Conservation (phyloP, 2,888 invertebrate species). For the Cosmia pyralina region DNA sequence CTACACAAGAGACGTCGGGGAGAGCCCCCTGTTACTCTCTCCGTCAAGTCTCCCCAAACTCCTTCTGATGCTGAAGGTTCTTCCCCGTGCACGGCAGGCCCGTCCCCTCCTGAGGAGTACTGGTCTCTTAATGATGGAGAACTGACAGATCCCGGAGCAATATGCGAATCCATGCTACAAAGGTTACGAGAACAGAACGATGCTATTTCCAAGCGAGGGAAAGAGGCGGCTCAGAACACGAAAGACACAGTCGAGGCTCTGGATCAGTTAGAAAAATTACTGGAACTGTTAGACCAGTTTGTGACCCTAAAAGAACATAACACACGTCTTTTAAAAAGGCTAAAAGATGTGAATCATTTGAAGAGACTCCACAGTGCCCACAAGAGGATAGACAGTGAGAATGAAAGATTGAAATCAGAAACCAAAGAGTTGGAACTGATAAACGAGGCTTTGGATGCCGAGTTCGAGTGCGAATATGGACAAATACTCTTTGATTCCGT, state of each 20-base stretch:
- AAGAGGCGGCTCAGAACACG: constrained; percentile 89
- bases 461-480: constrained; percentile 91
- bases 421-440: constrained; percentile 81
- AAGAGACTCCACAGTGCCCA: constrained; percentile 92
- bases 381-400: constrained; percentile 86
- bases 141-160: constrained; percentile 76
- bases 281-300: constrained; percentile 94
- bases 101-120: constrained; percentile 80
- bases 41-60: constrained; percentile 82
- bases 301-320: constrained; percentile 93
- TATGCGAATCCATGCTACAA: constrained; percentile 85
- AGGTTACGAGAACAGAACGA: constrained; percentile 82
- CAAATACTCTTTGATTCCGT: constrained; percentile 92
- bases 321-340: constrained; percentile 91
- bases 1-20: constrained; percentile 86
- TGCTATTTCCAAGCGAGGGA: constrained; percentile 88
- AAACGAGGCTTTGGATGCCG: constrained; percentile 88
- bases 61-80: constrained; percentile 86
- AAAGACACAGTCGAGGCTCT: constrained; percentile 92
- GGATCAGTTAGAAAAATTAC: constrained; percentile 94
- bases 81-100: constrained; percentile 84
- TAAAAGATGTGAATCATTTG: constrained; percentile 93
- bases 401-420: constrained; percentile 80
- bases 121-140: constrained; percentile 79
- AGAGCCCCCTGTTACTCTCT: constrained; percentile 83